A percentile compares a stretch with the other conserved stretches of the same genome.
Evolutionary conservation across 1,140 invertebrate species (phyloP).

Genomic region (Dendrolimus kikuchii): DNA sequence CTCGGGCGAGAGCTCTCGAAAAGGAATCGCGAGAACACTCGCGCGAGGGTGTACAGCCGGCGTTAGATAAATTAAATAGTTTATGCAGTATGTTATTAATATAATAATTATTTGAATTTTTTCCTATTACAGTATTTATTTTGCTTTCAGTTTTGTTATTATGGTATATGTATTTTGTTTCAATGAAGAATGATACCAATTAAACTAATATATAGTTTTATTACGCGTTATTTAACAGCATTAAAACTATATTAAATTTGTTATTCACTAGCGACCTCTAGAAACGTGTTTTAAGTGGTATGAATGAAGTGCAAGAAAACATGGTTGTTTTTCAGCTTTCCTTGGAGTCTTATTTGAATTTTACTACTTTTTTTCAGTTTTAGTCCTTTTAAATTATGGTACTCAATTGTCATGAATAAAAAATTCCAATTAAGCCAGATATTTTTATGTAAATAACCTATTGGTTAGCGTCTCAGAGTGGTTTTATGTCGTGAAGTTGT

Average conservation of each 20-base stretch:
- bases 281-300: constrained; percentile 27
- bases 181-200: no score
- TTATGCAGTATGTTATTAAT: no score
- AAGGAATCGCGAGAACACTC: no score
- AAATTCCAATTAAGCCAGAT: constrained; percentile 34
- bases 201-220: no score
- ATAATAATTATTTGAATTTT: no score
- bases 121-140: no score
- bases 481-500: constrained; percentile 45
- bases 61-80: no score
- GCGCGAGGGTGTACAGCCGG: no score
- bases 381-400: constrained; percentile 26
- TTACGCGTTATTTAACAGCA: background rate
- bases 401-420: constrained; percentile 22
- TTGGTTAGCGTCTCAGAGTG: constrained; percentile 51
- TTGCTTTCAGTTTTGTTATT: no score
- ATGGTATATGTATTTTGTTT: no score
- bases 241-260: constrained; percentile 1
- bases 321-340: constrained; percentile 70
- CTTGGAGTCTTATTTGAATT: constrained; percentile 44
- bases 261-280: constrained; percentile 8
- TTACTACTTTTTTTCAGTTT: constrained; percentile 29
- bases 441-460: constrained; percentile 59
- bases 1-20: no score
- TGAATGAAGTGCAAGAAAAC: constrained; percentile 60